These are phyloP conservation scores for Boloria euphrosyne DNA, from an alignment of 2,888 invertebrate genomes.

Conservation along the genomic window DNA sequence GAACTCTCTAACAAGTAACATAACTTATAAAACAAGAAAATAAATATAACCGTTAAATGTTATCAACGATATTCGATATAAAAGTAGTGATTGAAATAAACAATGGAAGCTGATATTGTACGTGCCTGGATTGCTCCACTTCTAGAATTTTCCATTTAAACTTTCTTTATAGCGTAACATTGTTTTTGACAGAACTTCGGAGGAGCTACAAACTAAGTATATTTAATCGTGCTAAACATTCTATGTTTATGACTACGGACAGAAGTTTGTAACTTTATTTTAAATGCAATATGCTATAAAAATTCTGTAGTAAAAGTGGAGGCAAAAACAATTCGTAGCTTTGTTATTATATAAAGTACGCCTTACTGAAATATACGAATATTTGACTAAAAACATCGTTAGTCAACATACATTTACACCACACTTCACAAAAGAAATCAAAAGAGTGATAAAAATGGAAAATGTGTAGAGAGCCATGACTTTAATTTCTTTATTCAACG, in stretches of 20 bases:
- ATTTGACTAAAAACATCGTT: conserved; percentile 5
- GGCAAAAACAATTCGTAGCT: neutral
- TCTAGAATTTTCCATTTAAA: conserved; percentile 34
- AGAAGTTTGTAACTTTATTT: neutral
- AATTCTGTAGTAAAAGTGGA: conserved; percentile 1
- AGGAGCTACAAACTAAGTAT: conserved; percentile 29
- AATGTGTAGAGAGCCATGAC: conserved; percentile 30
- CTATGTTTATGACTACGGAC: conserved; percentile 23
- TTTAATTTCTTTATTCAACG: conserved; percentile 42
- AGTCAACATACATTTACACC: conserved; percentile 18
- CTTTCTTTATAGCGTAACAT: conserved; percentile 34
- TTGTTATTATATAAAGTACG: neutral
- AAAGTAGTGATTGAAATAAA: conserved; percentile 30
- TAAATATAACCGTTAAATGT: conserved; percentile 1
- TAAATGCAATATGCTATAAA: conserved; percentile 3
- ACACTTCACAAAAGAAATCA: conserved; percentile 8
- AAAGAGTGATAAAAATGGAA: conserved; percentile 19
- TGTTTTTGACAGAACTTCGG: conserved; percentile 29
- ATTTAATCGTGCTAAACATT: conserved; percentile 23
- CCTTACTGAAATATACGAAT: neutral
- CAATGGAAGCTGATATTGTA: conserved; percentile 31
- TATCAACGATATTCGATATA: conserved; percentile 18
- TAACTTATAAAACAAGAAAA: neutral
- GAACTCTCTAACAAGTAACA: too few relatives aligned
- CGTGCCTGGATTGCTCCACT: conserved; percentile 26